phyloP scores from a whole-genome alignment of 2,113 vertebrate genomes.

The Xenopus tropicalis region DNA sequence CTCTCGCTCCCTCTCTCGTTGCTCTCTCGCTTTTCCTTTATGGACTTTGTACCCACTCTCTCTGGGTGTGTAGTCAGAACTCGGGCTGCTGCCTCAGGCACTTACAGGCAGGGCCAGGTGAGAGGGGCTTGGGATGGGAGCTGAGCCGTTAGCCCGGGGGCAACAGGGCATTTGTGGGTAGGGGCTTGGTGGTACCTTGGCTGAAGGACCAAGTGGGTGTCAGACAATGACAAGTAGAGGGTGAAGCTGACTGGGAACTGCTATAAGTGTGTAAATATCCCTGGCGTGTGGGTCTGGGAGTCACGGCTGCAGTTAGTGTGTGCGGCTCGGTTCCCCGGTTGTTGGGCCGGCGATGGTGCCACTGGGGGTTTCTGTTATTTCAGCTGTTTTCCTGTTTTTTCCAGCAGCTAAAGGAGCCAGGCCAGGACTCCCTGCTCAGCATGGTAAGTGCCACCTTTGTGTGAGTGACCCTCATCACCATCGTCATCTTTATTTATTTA shows the following conservation, averaged over 20 bases:
- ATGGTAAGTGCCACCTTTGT: conserved; percentile 18
- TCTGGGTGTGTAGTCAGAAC: conserved; percentile 27
- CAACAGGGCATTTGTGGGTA: not conserved
- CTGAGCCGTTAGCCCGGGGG: too few species aligned
- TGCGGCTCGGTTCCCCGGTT: too few species aligned
- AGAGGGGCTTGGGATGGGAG: conserved; percentile 3
- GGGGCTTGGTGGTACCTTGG: not conserved
- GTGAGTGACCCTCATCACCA: too few species aligned
- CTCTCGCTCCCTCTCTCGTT: not conserved
- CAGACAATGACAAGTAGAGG: too few species aligned
- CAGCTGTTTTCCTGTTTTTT: too few species aligned
- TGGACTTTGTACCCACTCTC: conserved; percentile 32
- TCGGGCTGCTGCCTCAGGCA: conserved; percentile 22
- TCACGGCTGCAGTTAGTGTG: too few species aligned
- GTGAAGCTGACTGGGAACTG: too few species aligned
- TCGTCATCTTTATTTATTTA: too few species aligned
- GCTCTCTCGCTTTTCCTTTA: not conserved
- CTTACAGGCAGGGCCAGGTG: not conserved
- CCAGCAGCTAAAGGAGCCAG: conserved; percentile 3
- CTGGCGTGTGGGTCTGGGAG: too few species aligned
- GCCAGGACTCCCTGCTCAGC: conserved; percentile 7
- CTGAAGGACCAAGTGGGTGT: not conserved
- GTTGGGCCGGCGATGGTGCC: too few species aligned
- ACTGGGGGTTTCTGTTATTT: too few species aligned
- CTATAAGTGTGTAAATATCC: too few species aligned